Evolutionary conservation across 2,888 invertebrate genomes (phyloP), one percentile per base, ranked within the genome.

Genomic region (Polia nebulosa): DNA sequence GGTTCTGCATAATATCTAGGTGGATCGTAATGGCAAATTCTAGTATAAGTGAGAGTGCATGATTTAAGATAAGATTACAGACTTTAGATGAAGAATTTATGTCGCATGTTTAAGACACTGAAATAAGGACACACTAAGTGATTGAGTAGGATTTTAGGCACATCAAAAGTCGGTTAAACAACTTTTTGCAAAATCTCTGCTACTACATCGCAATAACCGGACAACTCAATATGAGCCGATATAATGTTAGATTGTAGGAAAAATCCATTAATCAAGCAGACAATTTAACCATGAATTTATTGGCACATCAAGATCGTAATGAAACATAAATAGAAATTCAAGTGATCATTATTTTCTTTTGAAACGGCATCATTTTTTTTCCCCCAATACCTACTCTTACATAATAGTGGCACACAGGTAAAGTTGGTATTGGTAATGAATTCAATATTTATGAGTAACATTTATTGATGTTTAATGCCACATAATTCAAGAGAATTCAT

Each of bases 31-130:
- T 87, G 86, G 85, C 80, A 85, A 87, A 87, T 89, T 86, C 89
- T 87, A 83, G 80, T 81, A 75, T 72, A 84, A 89, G 90, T 90
- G 91, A 90, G 91, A 91, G 91, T 90, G 84, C 76, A 66, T 60
- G 74, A 80, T 77, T 63, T 74, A 34, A 74, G 70, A 74, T 81
- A 72, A 80, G 52, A 79, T 76, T 71, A 41, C 36, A 25, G 47
- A 66, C 57, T 75, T 75, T 61, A 66, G 34, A 67, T 64, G 27
- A 27, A 67, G 47, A 71, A 72, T 58, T 76, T 72, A 61, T 44
- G 27, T 56, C 22, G 22, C 29, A 44, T 60, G 22, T 27, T 36
- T 20, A 13, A 27, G 17, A 52, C 29, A 22, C 25, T 73, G 25
- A 51, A 56, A 73, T 57, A 76, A 20, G 11, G 9, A 39, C n/a